Percentiles rank a stretch among this genome's conserved stretches.
These are phyloP conservation scores for Allacma fusca DNA, from an alignment of 2,888 invertebrate species.

Conservation along the genomic window DNA sequence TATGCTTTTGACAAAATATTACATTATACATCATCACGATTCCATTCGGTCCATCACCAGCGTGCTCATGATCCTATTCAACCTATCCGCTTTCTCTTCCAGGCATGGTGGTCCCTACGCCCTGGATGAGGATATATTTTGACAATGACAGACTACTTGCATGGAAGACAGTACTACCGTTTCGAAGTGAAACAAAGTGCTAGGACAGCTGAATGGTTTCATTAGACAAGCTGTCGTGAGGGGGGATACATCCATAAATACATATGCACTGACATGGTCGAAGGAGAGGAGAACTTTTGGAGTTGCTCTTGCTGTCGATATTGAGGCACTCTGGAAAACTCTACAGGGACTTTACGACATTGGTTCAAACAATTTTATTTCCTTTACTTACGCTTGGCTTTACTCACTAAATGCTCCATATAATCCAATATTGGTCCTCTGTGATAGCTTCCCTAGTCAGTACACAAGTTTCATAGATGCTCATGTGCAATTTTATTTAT, in stretches of 20 bases:
- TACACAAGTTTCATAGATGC: neutral
- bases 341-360: slow-evolving; percentile 47
- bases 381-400: slow-evolving; percentile 22
- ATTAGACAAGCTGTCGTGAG: neutral
- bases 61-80: neutral
- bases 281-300: neutral
- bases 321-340: slow-evolving; percentile 42
- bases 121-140: too few relatives aligned
- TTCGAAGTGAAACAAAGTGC: neutral
- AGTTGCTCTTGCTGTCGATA: slow-evolving; percentile 23
- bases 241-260: slow-evolving; percentile 5
- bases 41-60: neutral
- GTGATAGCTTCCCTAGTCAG: neutral
- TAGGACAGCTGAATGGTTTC: slow-evolving; percentile 37
- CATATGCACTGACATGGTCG: neutral
- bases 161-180: too few relatives aligned
- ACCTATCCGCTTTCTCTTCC: neutral
- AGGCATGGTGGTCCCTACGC: too few relatives aligned
- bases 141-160: too few relatives aligned
- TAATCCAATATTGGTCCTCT: slow-evolving; percentile 6
- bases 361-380: slow-evolving; percentile 44
- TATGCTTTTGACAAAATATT: slow-evolving; percentile 16
- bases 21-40: neutral
- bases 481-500: slow-evolving; percentile 21
- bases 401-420: slow-evolving; percentile 23